Evolutionary conservation across 2,888 invertebrate species (phyloP).

Genomic region (Lasius platythorax): DNA sequence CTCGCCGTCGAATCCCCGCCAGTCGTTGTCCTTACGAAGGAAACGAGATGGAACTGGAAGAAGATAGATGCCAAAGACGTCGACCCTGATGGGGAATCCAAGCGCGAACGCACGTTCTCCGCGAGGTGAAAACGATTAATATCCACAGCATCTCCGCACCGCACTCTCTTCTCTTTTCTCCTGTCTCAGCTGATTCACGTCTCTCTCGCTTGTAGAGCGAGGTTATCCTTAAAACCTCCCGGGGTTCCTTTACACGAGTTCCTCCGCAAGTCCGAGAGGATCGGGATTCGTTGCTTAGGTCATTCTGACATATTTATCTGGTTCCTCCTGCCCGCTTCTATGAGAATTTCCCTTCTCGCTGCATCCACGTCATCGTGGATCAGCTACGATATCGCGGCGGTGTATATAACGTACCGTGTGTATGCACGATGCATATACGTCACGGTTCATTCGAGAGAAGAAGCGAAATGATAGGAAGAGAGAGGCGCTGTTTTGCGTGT

Average conservation of each 20-base stretch:
- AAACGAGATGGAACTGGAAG: constrained; percentile 10
- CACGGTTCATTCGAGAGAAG: constrained; percentile 4
- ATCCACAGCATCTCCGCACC: constrained; percentile 44
- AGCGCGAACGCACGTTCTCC: constrained; percentile 54
- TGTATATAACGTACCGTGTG: constrained; percentile 51
- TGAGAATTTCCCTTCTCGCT: constrained; percentile 70
- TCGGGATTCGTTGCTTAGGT: constrained; percentile 67
- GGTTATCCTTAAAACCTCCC: constrained; percentile 76
- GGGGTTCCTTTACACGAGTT: constrained; percentile 77
- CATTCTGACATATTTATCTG: constrained; percentile 80
- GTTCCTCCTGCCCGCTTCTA: constrained; percentile 74
- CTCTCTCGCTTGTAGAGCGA: constrained; percentile 62
- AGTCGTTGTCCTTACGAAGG: constrained; percentile 52
- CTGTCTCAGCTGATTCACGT: constrained; percentile 18
- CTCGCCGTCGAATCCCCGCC: constrained; percentile 58
- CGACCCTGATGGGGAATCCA: constrained; percentile 58
- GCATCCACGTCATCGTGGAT: constrained; percentile 64
- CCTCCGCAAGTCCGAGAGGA: constrained; percentile 62
- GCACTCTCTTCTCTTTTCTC: constrained; percentile 28
- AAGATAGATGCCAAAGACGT: constrained; percentile 60
- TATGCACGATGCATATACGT: constrained; percentile 46
- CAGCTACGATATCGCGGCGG: constrained; percentile 64
- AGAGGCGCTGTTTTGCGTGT: constrained; percentile 64
- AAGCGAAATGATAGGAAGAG: constrained; percentile 2
- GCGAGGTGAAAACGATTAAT: constrained; percentile 74